A percentile compares a stretch with the other conserved stretches of the same genome.
These are phyloP conservation scores for Microctonus brassicae DNA, from an alignment of 2,888 invertebrate species.

Conservation along the genomic window DNA sequence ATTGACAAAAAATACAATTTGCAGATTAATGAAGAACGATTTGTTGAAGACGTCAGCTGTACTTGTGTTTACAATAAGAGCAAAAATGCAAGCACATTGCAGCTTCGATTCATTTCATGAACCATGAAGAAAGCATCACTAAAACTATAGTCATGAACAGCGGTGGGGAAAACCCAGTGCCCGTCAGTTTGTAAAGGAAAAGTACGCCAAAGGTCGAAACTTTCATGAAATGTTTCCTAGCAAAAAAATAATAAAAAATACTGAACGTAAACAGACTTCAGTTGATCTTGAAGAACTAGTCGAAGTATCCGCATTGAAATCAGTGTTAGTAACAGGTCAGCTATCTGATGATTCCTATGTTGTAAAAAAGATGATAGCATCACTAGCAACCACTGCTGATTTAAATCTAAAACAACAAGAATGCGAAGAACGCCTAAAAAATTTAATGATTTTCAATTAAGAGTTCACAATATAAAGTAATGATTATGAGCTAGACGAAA, in stretches of 20 bases:
- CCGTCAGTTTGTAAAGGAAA: conserved; percentile 41
- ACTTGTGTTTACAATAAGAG: conserved; percentile 44
- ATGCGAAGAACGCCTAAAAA: conserved; percentile 31
- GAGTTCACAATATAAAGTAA: conserved; percentile 30
- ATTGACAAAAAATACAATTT: conserved; percentile 20
- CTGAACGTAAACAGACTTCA: not conserved
- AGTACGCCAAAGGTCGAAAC: conserved; percentile 41
- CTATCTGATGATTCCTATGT: conserved; percentile 28
- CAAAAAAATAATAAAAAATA: not conserved
- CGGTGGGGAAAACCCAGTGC: conserved; percentile 43
- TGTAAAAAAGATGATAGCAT: conserved; percentile 36
- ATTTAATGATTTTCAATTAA: conserved; percentile 29
- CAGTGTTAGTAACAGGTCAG: conserved; percentile 21
- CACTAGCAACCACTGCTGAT: conserved; percentile 36
- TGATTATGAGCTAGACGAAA: conserved; percentile 19
- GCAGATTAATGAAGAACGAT: conserved; percentile 35
- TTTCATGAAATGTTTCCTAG: conserved; percentile 38
- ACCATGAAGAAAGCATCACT: too few relatives aligned
- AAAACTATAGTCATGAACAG: conserved; percentile 43
- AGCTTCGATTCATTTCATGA: conserved; percentile 38
- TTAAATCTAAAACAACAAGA: conserved; percentile 37
- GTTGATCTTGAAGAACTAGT: conserved; percentile 21
- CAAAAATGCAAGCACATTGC: conserved; percentile 42
- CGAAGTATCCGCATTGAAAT: conserved; percentile 26
- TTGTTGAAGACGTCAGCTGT: conserved; percentile 35